Percentiles rank a stretch among this genome's conserved stretches.
phyloP scores from a whole-genome alignment of 2,888 invertebrate genomes.

The Agrotis ipsilon region DNA sequence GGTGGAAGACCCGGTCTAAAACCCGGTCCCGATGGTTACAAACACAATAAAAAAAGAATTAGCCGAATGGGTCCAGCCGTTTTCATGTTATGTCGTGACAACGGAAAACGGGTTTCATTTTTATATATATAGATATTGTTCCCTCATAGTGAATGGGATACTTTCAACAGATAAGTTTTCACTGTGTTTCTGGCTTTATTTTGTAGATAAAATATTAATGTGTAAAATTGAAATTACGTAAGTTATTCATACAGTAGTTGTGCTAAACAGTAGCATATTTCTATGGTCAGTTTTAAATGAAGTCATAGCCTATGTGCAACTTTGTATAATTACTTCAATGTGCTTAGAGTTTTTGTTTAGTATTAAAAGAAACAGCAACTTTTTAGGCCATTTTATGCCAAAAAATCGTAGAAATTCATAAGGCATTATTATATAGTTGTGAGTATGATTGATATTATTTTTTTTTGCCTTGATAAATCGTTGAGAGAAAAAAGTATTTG shows the following conservation, averaged over 20 bases:
- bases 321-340: slow-evolving; percentile 13
- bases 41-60: too few species aligned
- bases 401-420: slow-evolving; percentile 4
- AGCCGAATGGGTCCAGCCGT: too few species aligned
- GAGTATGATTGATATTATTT: neutral
- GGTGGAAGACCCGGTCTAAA: too few species aligned
- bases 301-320: slow-evolving; percentile 16
- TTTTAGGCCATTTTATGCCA: slow-evolving; percentile 10
- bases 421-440: neutral
- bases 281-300: slow-evolving; percentile 4
- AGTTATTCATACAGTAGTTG: slow-evolving; percentile 7
- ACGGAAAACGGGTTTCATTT: too few species aligned
- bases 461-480: neutral
- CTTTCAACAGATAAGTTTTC: too few species aligned
- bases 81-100: too few species aligned
- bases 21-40: too few species aligned
- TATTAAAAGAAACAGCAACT: slow-evolving; percentile 17
- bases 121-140: too few species aligned
- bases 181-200: slow-evolving; percentile 8
- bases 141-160: too few species aligned
- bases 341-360: slow-evolving; percentile 9
- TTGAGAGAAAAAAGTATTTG: neutral
- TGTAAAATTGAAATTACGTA: slow-evolving; percentile 30
- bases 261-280: slow-evolving; percentile 20
- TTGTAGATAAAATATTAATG: slow-evolving; percentile 15